Percentiles rank a stretch among this genome's conserved stretches.
These are phyloP conservation scores for Austrofundulus limnaeus DNA, from an alignment of 2,113 vertebrate species.

Conservation along the genomic window DNA sequence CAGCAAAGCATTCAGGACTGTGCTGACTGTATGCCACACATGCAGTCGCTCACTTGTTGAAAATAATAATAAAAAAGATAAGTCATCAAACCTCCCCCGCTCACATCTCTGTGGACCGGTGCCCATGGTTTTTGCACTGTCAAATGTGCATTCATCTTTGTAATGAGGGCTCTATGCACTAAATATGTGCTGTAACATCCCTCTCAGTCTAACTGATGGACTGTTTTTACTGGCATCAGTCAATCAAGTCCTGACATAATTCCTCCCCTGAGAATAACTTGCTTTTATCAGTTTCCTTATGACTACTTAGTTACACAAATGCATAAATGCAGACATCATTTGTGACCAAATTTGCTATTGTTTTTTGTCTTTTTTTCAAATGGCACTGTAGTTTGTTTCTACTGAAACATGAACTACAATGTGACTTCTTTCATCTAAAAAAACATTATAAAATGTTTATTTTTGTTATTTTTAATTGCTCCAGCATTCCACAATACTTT, in stretches of 20 bases:
- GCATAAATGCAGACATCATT: neutral
- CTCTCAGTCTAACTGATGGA: neutral
- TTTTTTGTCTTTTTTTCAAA: neutral
- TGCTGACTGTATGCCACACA: neutral
- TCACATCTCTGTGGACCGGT: neutral
- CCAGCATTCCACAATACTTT: no score
- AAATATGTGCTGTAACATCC: neutral
- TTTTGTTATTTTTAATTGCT: no score
- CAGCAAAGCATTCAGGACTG: neutral
- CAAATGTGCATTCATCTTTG: neutral
- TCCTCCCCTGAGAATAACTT: neutral
- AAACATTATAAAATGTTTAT: neutral
- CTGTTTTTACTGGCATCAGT: neutral
- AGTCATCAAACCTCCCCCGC: neutral
- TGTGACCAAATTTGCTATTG: neutral
- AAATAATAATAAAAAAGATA: neutral
- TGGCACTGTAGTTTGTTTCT: neutral
- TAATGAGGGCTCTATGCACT: neutral
- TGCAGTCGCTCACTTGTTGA: neutral
- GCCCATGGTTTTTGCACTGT: neutral
- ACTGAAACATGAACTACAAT: neutral
- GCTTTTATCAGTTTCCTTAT: neutral
- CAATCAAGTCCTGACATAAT: neutral
- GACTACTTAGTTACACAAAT: neutral
- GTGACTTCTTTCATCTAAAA: neutral